These are phyloP conservation scores for Chiroxiphia lanceolata DNA, from an alignment of 2,797 vertebrate genomes.

Conservation along the genomic window DNA sequence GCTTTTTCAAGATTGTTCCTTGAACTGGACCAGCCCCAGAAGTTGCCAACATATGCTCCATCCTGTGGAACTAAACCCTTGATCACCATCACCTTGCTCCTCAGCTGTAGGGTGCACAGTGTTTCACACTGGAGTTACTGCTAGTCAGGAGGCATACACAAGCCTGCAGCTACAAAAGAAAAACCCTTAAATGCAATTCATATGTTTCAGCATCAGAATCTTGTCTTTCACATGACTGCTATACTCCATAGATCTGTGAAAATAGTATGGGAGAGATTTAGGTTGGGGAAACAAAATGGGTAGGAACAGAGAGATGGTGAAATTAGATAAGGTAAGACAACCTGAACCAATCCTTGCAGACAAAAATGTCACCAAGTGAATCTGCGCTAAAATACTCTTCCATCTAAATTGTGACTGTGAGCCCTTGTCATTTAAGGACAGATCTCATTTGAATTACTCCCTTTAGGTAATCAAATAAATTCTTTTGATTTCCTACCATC, in stretches of 20 bases:
- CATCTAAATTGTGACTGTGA: not conserved
- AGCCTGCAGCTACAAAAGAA: not conserved
- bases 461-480: not conserved
- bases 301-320: not conserved
- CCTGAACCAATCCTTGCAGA: not conserved
- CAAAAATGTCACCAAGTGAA: not conserved
- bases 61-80: not conserved
- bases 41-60: not conserved
- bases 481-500: not conserved
- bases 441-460: not conserved
- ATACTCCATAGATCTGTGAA: not conserved
- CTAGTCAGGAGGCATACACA: not conserved
- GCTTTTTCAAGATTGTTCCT: not conserved
- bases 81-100: not conserved
- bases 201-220: not conserved
- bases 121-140: not conserved
- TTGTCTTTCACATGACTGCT: not conserved
- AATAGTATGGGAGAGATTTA: not conserved
- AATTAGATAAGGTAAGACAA: not conserved
- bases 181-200: not conserved
- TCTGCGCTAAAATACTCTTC: not conserved
- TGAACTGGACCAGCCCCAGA: not conserved
- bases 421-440: not conserved
- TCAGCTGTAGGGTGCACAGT: not conserved
- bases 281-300: not conserved